Conservation (phyloP, 2,888 invertebrate species). For the Drosophila aldrichi region DNA sequence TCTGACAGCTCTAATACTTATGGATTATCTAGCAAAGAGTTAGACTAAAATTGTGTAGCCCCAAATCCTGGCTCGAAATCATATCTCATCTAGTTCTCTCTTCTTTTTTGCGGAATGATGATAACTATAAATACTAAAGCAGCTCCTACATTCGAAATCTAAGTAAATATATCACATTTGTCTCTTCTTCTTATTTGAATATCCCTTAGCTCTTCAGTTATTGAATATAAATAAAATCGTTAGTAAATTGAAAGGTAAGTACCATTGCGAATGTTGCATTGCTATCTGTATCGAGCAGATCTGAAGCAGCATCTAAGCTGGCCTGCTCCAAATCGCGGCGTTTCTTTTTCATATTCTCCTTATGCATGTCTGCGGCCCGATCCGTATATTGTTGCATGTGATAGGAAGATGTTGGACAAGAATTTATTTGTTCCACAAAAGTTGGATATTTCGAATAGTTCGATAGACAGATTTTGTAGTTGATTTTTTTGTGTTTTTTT, state of each 20-base stretch:
- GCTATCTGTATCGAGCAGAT: constrained; percentile 94
- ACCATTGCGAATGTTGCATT: constrained; percentile 97
- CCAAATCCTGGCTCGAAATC: background rate
- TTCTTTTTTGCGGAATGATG: background rate
- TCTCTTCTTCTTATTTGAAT: background rate
- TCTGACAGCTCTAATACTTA: background rate
- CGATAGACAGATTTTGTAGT: constrained; percentile 25
- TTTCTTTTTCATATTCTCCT: constrained; percentile 96
- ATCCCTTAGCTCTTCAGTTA: background rate
- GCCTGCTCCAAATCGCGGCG: constrained; percentile 94
- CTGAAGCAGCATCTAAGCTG: constrained; percentile 94
- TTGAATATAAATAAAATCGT: constrained; percentile 9
- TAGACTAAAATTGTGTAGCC: background rate
- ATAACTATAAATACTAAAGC: background rate
- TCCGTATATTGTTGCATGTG: constrained; percentile 91
- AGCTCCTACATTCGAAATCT: background rate
- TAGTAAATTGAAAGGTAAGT: constrained; percentile 82
- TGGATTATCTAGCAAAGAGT: background rate
- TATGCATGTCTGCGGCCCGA: constrained; percentile 89
- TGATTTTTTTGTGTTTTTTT: background rate
- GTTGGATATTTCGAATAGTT: constrained; percentile 38
- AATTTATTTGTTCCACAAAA: constrained; percentile 85
- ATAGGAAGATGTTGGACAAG: constrained; percentile 84
- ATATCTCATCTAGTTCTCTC: too few species aligned
- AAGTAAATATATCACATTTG: background rate